Evolutionary conservation across 2,113 vertebrate genomes (phyloP), one percentile per base, ranked within the genome.

Genomic region (Micronycteris hirsuta): DNA sequence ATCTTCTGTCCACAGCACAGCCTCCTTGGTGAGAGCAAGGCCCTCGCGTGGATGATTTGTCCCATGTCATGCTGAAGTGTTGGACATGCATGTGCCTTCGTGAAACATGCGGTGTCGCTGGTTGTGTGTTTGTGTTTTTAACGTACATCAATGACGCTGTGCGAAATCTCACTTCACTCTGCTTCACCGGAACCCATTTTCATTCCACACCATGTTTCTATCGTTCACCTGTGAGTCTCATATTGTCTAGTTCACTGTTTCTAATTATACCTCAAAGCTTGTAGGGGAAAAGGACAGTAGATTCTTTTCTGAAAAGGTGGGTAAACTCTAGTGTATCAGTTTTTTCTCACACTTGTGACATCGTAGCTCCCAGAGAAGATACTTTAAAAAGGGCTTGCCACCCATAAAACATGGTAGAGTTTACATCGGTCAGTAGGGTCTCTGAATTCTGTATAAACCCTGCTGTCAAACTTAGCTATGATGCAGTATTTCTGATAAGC

Each of bases 171-270:
- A 41, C 63, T 86, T 89, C 28, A 17, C 47, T 68, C 3, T 77
- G 93, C 90, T 91, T 71, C 19, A 26, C 61, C 86, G 71, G 82
- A 70, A 94, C 26, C n/a, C 36, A 63, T 47, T 89, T 76, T 95
- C 22, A 38, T 14, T 76, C 58, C 26, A 85, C 3, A 63, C 26
- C 31, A 24, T 58, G 10, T 47, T 87, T 91, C 76, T 85, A 76
- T 67, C 7, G 16, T 84, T 73, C 47, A 43, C 77, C 67, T 93
- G 1, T 41, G n/a, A 73, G 54, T 41, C 68, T 70, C 33, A 6
- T 71, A 7, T 47, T 36, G 83, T 58, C 36, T 45, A 31, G 17
- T 47, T 96, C 19, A 70, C 41, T 88, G 20, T 31, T 86, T 94
- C 65, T 68, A 67, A 58, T 63, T 94, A 73, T 14, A n/a, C 36